A percentile compares a stretch with the other conserved stretches of the same genome.
These are phyloP conservation scores for Gnathonemus echidnorhynchus DNA, from an alignment of 2,113 vertebrate species.

Conservation along the genomic window DNA sequence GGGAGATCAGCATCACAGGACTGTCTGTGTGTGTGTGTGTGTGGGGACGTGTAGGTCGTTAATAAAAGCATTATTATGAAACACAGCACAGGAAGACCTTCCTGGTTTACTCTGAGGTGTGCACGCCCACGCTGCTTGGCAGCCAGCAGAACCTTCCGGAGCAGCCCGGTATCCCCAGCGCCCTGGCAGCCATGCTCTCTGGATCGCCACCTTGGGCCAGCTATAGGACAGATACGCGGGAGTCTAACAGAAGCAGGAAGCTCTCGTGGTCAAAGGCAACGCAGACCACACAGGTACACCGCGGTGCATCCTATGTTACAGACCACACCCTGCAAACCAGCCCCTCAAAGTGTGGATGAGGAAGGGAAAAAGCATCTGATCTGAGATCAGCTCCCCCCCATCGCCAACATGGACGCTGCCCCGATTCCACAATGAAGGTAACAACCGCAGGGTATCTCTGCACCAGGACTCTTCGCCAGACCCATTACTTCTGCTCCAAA, in stretches of 20 bases:
- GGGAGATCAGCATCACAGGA: not conserved
- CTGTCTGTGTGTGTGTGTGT: not conserved
- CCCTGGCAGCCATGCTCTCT: not conserved
- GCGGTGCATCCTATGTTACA: not conserved
- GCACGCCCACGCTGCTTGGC: no score
- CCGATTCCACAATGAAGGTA: not conserved
- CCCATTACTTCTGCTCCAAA: conserved; percentile 48
- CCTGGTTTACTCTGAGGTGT: not conserved
- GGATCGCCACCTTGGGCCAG: not conserved
- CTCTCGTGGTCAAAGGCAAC: not conserved
- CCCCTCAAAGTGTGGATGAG: not conserved
- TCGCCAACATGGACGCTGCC: not conserved
- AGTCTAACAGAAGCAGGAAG: not conserved
- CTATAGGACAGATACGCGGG: not conserved
- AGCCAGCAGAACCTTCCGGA: not conserved
- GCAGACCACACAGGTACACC: no score
- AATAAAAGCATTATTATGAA: not conserved
- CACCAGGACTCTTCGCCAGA: conserved; percentile 18
- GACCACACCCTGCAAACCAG: not conserved
- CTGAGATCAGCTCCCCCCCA: not conserved
- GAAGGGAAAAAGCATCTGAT: not conserved
- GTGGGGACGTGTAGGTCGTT: no score
- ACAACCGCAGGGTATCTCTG: not conserved
- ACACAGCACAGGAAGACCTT: not conserved
- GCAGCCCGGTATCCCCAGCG: not conserved